Evolutionary conservation across 2,888 invertebrate species (phyloP).

Genomic region (Lathronympha strigana): DNA sequence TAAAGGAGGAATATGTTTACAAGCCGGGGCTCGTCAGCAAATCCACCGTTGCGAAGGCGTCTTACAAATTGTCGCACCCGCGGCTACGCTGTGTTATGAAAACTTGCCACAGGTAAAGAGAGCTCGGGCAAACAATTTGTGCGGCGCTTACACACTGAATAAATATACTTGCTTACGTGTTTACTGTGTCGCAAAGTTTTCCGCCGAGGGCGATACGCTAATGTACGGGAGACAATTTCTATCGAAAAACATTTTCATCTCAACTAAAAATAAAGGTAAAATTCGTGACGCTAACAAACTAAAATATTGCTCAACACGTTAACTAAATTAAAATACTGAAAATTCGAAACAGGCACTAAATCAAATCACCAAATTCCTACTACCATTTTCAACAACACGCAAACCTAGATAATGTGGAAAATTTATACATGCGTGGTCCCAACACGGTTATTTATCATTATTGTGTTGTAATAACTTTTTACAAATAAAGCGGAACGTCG

Average conservation of each 20-base stretch:
- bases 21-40: conserved; percentile 68
- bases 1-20: conserved; percentile 69
- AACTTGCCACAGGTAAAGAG: conserved; percentile 75
- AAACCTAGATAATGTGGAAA: conserved; percentile 40
- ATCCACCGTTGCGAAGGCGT: conserved; percentile 63
- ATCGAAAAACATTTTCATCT: conserved; percentile 12
- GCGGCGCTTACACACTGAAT: conserved; percentile 73
- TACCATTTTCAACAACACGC: conserved; percentile 37
- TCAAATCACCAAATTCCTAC: conserved; percentile 30
- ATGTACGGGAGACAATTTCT: conserved; percentile 27
- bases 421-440: conserved; percentile 40
- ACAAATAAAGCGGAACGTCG: conserved; percentile 40
- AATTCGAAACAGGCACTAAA: conserved; percentile 19
- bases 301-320: background rate
- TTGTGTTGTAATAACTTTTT: conserved; percentile 41
- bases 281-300: background rate
- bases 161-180: conserved; percentile 64
- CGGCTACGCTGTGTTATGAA: conserved; percentile 75
- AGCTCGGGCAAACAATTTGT: conserved; percentile 78
- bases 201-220: conserved; percentile 31
- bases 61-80: conserved; percentile 76
- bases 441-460: conserved; percentile 42
- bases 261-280: background rate
- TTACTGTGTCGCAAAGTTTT: conserved; percentile 36
- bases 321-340: background rate